Evolutionary conservation across 92 coral and sea anemone genomes (phyloP), one percentile per base, ranked within the genome.

Genomic region (Heliopora coerulea): DNA sequence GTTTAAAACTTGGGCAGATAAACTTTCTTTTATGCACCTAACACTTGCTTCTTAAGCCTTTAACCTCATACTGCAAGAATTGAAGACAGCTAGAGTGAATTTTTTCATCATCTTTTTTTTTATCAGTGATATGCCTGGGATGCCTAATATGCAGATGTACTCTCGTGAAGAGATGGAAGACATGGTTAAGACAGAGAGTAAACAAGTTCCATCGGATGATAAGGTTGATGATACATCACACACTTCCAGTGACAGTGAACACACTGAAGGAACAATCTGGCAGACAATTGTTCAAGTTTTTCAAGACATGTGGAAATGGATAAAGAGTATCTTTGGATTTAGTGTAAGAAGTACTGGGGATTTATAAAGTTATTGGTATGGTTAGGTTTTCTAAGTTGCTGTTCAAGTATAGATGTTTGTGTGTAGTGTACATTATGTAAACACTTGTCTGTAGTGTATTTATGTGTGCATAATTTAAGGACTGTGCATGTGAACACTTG

Each of bases 121-220:
- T 46, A 19, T 59, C n/a, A 95, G 99, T 54, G 99, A 96, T 56
- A 80, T 88, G 40, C 96, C 96, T 14, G 99, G 99, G 50, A 95
- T 95, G 99, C 99, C 99, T 8, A 96, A 91, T 30, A 95, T 95
- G 99, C 95, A 95, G 61, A 95, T 95, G 99, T 95, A 95, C 80
- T 95, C 99, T 20, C 86, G 96, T 23, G 99, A 95, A 21, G 99
- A 95, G 61, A 76, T 49, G 46, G 84, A 90, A 46, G 87, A 90
- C 59, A 86, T 89, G 88, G 87, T 83, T 75, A 80, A 65, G 12
- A 68, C 65, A 18, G n/a, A 83, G 54, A 69, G 75, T 37, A 62
- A 83, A 31, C 75, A 78, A 39, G 49, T 67, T 7, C 66, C 62
- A 10, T 52, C 75, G 61, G 86, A 89, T 50, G 48, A 78, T 42